These are phyloP conservation scores for Amblyraja radiata DNA, from an alignment of 2,797 vertebrate species.

Conservation along the genomic window DNA sequence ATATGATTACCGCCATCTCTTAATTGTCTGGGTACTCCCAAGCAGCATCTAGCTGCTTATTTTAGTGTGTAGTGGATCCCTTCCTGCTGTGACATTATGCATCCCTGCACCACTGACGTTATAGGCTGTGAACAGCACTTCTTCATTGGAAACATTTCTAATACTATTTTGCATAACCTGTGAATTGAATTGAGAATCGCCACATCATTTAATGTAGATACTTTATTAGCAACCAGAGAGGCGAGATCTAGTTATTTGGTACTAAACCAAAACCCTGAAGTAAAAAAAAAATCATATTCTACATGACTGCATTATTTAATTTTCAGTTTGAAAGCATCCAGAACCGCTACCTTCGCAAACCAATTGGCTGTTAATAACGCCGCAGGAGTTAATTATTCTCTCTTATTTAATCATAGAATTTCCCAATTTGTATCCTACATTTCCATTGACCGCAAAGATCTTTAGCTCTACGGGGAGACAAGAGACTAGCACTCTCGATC, in stretches of 20 bases:
- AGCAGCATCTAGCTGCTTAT: background rate
- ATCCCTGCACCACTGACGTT: background rate
- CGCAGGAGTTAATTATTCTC: background rate
- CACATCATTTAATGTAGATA: background rate
- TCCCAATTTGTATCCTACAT: background rate
- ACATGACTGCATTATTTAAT: background rate
- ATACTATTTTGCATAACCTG: background rate
- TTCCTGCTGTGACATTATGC: background rate
- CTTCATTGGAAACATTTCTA: background rate
- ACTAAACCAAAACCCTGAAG: background rate
- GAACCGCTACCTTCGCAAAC: background rate
- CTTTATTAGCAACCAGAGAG: background rate
- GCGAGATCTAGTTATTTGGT: background rate
- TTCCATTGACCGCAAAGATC: background rate
- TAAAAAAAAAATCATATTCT: background rate
- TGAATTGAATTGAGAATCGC: background rate
- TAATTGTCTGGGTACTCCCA: conserved; percentile 14
- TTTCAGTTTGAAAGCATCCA: background rate
- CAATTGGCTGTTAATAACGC: background rate
- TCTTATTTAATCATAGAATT: background rate
- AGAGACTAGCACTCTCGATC: background rate
- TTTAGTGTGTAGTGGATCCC: conserved; percentile 4
- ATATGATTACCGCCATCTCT: background rate
- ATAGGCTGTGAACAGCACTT: background rate
- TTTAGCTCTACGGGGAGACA: background rate